Base-by-base conservation (phyloP, 2,888 invertebrate species). In the Drepanosiphum platanoidis region DNA sequence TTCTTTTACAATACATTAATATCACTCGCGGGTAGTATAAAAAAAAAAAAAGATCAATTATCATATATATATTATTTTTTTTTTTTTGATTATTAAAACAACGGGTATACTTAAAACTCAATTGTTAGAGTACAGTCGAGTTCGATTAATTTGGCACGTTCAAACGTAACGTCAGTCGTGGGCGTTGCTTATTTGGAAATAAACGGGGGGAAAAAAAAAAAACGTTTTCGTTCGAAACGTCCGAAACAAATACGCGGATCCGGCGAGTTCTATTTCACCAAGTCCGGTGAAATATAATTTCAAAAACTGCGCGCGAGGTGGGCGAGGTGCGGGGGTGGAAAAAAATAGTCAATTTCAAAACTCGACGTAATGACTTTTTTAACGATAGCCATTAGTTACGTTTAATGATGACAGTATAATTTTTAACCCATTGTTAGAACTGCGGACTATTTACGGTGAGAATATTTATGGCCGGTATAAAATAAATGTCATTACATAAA, bases 341-440 rank as follows among this genome's bases (percentile, higher is more conserved):
- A 78, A 52, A 66, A 66, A 79, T 66, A 79, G 66, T 66, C 39
- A 78, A 79, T 66, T 79, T 46, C 1, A 13, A 22, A 46, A 32
- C 11, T 42, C 32, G n/a, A 32, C 9, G 39, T 78, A 78, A 78
- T 64, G 64, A 66, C n/a, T 30, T 66, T 66, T 78, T 32, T 78
- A 78, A 78, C 42, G 15, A 27, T 66, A 66, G 42, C 42, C 66
- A 79, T 79, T 79, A 46, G 78, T 66, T 66, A 66, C 32, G 30
- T 79, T 66, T 66, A 79, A 79, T 42, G 42, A 79, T 66, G 66
- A 79, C 66, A 42, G 78, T 64, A 64, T 64, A 64, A 78, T 66
- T 78, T 75, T 79, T 66, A 79, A 79, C 42, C 78, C 22, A 79
- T 79, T 79, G 78, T 79, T 66, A 42, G 42, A 66, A 66, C 32